These are phyloP conservation scores for Pogonophryne albipinna DNA, from an alignment of 2,797 vertebrate species.

Conservation along the genomic window DNA sequence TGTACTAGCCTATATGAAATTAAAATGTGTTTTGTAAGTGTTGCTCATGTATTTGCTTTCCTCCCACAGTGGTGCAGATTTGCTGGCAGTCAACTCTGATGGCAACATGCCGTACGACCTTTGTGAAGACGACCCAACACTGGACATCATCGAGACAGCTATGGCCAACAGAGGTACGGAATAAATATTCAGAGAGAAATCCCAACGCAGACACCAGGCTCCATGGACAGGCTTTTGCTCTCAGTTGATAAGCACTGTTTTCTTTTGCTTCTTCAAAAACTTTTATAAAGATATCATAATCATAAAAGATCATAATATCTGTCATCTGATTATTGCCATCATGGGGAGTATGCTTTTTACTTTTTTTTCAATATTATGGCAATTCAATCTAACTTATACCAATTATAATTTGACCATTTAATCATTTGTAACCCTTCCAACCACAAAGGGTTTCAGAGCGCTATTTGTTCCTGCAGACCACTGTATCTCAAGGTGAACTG, in stretches of 20 bases:
- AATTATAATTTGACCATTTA: background rate
- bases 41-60: conserved; percentile 25
- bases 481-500: no score
- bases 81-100: conserved; percentile 96
- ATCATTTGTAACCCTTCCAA: background rate
- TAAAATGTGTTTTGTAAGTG: background rate
- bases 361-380: background rate
- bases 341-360: background rate
- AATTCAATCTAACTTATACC: background rate
- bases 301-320: background rate
- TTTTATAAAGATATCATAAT: background rate
- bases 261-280: background rate
- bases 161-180: conserved; percentile 95
- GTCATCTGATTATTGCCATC: conserved; percentile 6
- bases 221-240: background rate
- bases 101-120: conserved; percentile 99
- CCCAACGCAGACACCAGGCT: background rate
- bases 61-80: conserved; percentile 89
- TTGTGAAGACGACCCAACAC: conserved; percentile 96
- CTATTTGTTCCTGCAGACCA: no score
- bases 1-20: conserved; percentile 4
- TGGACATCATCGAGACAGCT: conserved; percentile 97
- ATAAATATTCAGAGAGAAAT: conserved; percentile 2
- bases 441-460: no score
- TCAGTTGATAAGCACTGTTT: background rate